Evolutionary conservation across 2,888 invertebrate species (phyloP).

Genomic region (Crocallis elinguaria): DNA sequence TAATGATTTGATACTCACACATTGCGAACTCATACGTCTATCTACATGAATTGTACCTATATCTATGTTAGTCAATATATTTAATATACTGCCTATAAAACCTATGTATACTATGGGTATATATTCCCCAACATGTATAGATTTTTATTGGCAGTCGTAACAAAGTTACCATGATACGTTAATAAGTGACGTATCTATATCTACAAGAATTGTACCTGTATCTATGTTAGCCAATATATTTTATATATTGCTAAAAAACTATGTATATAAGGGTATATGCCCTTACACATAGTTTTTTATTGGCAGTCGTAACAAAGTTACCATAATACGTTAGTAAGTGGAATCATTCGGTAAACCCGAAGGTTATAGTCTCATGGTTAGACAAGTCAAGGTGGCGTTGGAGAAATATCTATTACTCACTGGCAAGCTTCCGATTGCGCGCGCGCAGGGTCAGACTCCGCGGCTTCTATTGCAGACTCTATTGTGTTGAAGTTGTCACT

Average conservation of each 20-base stretch:
- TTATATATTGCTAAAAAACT: too few species aligned
- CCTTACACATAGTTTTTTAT: not conserved
- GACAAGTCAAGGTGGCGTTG: slow-evolving; percentile 18
- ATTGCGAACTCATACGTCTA: too few species aligned
- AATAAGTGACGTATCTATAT: too few species aligned
- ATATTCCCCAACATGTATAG: not conserved
- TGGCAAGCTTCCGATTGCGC: slow-evolving; percentile 37
- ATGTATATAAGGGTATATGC: too few species aligned
- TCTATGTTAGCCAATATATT: too few species aligned
- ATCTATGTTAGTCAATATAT: too few species aligned
- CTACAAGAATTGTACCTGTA: too few species aligned
- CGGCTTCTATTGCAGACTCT: slow-evolving; percentile 29
- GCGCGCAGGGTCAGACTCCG: slow-evolving; percentile 40
- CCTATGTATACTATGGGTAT: too few species aligned
- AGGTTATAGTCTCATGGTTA: slow-evolving; percentile 17
- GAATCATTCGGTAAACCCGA: slow-evolving; percentile 12
- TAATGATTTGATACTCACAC: too few species aligned
- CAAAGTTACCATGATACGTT: slow-evolving; percentile 1
- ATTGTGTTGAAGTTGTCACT: slow-evolving; percentile 38
- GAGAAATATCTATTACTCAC: slow-evolving; percentile 45
- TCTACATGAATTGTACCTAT: too few species aligned
- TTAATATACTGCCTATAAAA: too few species aligned
- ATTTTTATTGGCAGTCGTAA: not conserved
- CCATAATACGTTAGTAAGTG: not conserved
- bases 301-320: not conserved